Percentiles rank a stretch among this genome's conserved stretches.
Evolutionary conservation across 1,140 invertebrate genomes (phyloP).

Genomic region (Drosophila arawakana): DNA sequence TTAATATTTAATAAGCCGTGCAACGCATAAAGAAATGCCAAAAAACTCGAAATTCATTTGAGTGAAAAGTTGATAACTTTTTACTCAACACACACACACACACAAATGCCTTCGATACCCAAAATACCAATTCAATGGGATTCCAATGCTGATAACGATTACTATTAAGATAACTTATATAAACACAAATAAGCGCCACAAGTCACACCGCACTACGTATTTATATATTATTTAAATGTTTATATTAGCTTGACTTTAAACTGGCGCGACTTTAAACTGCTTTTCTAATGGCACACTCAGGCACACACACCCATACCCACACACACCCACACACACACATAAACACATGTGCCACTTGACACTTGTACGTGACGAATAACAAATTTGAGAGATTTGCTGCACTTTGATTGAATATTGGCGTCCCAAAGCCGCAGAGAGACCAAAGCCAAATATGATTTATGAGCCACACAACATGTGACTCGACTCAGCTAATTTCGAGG

Average conservation of each 20-base stretch:
- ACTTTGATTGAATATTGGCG: slow-evolving; percentile 78
- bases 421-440: slow-evolving; percentile 49
- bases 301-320: slow-evolving; percentile 18
- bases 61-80: slow-evolving; percentile 79
- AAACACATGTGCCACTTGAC: slow-evolving; percentile 52
- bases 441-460: slow-evolving; percentile 80
- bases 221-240: slow-evolving; percentile 26
- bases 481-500: slow-evolving; percentile 31
- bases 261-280: slow-evolving; percentile 33
- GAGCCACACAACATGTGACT: slow-evolving; percentile 38
- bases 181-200: slow-evolving; percentile 21
- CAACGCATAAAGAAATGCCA: slow-evolving; percentile 45
- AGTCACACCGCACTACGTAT: slow-evolving; percentile 10
- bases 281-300: slow-evolving; percentile 18
- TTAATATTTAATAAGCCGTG: slow-evolving; percentile 82
- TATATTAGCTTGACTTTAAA: slow-evolving; percentile 33
- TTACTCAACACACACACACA: not conserved
- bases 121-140: slow-evolving; percentile 4
- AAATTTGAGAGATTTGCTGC: slow-evolving; percentile 76
- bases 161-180: slow-evolving; percentile 29
- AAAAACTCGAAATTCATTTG: slow-evolving; percentile 66
- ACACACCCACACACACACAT: slow-evolving; percentile 2
- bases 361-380: slow-evolving; percentile 77
- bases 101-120: not conserved
- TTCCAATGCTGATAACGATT: slow-evolving; percentile 36